Evolutionary conservation across 2,797 vertebrate genomes (phyloP).

Genomic region (Chelon labrosus): DNA sequence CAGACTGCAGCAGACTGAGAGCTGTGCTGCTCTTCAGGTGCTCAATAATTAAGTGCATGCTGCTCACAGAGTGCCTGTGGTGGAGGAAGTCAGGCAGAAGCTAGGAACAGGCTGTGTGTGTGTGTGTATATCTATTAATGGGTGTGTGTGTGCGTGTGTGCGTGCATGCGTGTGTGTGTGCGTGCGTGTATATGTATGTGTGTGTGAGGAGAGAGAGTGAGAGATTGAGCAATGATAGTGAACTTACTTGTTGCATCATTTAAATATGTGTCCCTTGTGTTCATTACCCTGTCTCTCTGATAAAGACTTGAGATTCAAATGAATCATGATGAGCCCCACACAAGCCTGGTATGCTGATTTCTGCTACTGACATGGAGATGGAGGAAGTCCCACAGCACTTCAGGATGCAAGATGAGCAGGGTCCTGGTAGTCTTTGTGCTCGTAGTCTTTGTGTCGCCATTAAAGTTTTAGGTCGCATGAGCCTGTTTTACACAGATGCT

Average conservation of each 20-base stretch:
- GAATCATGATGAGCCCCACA: conserved; percentile 14
- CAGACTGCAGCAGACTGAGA: conserved; percentile 61
- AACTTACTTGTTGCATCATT: conserved; percentile 52
- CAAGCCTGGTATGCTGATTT: conserved; percentile 47
- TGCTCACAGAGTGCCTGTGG: conserved; percentile 49
- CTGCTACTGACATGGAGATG: conserved; percentile 44
- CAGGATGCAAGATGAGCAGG: conserved; percentile 42
- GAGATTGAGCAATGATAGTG: too few species aligned
- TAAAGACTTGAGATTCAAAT: conserved; percentile 21
- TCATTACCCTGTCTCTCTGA: conserved; percentile 59
- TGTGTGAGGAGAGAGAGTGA: neutral
- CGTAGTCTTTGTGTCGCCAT: conserved; percentile 79
- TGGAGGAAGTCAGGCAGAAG: conserved; percentile 70
- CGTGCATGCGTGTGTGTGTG: too few species aligned
- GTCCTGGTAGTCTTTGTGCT: conserved; percentile 64
- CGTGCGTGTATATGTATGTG: too few species aligned
- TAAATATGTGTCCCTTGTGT: conserved; percentile 63
- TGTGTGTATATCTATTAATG: conserved; percentile 12
- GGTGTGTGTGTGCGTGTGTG: neutral
- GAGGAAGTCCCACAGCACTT: conserved; percentile 70
- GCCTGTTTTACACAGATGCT: conserved; percentile 75
- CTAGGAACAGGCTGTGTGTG: conserved; percentile 19
- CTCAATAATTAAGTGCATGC: conserved; percentile 79
- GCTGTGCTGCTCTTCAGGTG: conserved; percentile 67
- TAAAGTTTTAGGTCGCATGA: conserved; percentile 85